Evolutionary conservation across 53 echinoderm and acorn worm genomes (phyloP), one percentile per base, ranked within the genome.

Genomic region (Echinarachnius parma): DNA sequence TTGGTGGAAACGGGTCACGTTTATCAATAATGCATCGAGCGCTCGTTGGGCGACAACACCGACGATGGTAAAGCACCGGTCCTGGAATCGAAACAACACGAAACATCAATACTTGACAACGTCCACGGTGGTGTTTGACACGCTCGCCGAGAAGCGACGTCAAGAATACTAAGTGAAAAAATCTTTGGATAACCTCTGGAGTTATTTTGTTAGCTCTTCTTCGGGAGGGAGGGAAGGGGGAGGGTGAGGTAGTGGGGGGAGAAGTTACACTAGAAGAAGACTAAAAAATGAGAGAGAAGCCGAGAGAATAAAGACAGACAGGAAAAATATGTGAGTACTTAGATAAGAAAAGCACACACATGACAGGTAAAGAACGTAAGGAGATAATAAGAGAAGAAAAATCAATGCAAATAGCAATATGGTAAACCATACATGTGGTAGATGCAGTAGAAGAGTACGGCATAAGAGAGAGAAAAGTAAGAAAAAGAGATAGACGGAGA

Each of bases 21-120:
- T 69, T 69, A 69, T 69, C 69, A 69, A 69, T 69, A 69, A 69
- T 69, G 69, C 69, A 69, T 49, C 34, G 50, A 69, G 32, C 52
- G 52, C 69, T 49, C 69, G 37, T 52, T 69, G 69, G 50, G 50
- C 52, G 50, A 31, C 69, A 21, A 22, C 32, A 53, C 69, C 16
- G 18, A 33, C 53, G 9, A 25, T 22, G 29, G 21, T 13, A 69
- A 49, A 32, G 22, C 34, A 69, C 69, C 28, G 16, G 52, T 49
- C 69, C 52, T n/a, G 30, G 35, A 52, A 69, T 69, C 50, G 69
- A 52, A 49, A 69, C 69, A 69, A 69, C 69, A 69, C 69, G 69
- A 69, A 69, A 69, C 69, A 69, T 69, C 69, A 69, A 69, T 69
- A 69, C 69, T 50, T 33, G 33, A 69, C 50, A 34, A 21, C 31